These are phyloP conservation scores for Zophobas morio DNA, from an alignment of 1,140 invertebrate species.

Conservation along the genomic window DNA sequence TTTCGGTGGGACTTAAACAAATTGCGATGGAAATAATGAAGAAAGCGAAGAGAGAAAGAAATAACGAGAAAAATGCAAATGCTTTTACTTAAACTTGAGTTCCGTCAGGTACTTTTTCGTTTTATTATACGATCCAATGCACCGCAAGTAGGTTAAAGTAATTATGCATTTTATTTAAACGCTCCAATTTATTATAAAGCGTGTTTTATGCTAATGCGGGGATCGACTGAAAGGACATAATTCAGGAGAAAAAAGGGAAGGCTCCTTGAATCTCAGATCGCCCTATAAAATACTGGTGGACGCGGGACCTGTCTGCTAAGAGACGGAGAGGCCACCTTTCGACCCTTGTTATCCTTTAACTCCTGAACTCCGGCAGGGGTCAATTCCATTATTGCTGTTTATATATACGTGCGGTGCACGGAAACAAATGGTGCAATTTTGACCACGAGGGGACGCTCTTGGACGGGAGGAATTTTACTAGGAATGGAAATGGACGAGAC, in stretches of 20 bases:
- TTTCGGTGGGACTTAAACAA: slow-evolving; percentile 48
- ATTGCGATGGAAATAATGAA: slow-evolving; percentile 46
- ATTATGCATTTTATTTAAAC: slow-evolving; percentile 63
- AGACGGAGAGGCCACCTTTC: slow-evolving; percentile 50
- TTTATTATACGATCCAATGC: slow-evolving; percentile 56
- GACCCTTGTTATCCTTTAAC: slow-evolving; percentile 55
- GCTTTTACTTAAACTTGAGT: slow-evolving; percentile 54
- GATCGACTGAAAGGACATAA: slow-evolving; percentile 59
- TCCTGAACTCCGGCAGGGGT: slow-evolving; percentile 48
- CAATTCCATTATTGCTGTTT: slow-evolving; percentile 57
- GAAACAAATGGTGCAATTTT: slow-evolving; percentile 40
- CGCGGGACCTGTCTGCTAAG: slow-evolving; percentile 46
- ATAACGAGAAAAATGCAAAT: slow-evolving; percentile 58
- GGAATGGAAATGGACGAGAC: neutral
- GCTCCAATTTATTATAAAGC: slow-evolving; percentile 61
- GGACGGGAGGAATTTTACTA: neutral
- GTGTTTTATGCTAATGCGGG: slow-evolving; percentile 64
- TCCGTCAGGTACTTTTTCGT: slow-evolving; percentile 59
- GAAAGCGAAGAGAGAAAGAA: slow-evolving; percentile 39
- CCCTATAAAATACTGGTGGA: slow-evolving; percentile 51
- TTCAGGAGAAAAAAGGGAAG: slow-evolving; percentile 51
- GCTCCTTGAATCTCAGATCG: slow-evolving; percentile 50
- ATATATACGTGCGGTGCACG: slow-evolving; percentile 45
- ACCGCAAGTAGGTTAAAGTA: slow-evolving; percentile 63
- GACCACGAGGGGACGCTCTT: neutral